Base-by-base conservation (phyloP, 2,797 vertebrate species). In the Odontamblyopus lacepedii region DNA sequence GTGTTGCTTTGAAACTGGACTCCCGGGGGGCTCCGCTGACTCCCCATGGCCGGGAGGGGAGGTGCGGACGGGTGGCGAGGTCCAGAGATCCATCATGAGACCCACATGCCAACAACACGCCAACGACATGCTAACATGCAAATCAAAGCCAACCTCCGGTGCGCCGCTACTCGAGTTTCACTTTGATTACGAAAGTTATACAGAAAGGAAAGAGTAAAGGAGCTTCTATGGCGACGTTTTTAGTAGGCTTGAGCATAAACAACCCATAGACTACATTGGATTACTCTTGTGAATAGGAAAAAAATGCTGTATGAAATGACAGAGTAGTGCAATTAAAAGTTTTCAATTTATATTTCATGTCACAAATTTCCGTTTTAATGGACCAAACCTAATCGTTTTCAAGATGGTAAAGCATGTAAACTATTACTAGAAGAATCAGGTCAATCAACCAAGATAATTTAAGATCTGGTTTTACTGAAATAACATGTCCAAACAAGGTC, bases 1-100 rank as follows among this genome's bases (percentile, higher is more conserved):
- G 60, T 55, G 23, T 67, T 51, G 29, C 91, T 94, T 92, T 94
- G 92, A 95, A 94, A 94, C 93, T 83, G 86, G 94, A 93, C 92
- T 87, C 73, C 74, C 73, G 78, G 75, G n/a, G 27, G 7, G n/a
- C 2, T 57, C 7, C 16, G 65, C 74, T 50, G 59, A n/a, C 44
- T 41, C 32, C 63, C 69, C 19, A 18, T 64, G 68, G 76, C 74
- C 73, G 51, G 62, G 63, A 82, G 71, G 67, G 44, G 77, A 85
- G 76, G 84, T 82, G 84, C 76, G 84, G 87, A 90, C 77, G 83
- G 84, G 59, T 76, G 60, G 51, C n/a, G 30, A 82, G 66, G 72
- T n/a, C 81, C 70, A 61, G 73, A 77, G 77, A 89, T 91, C 81
- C 83, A 86, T 91, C 86, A 89, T 73, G 74, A 78, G 73, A 64